A percentile compares a stretch with the other conserved stretches of the same genome.
Conservation (phyloP, 2,113 vertebrate species). For the Stercorarius parasiticus region DNA sequence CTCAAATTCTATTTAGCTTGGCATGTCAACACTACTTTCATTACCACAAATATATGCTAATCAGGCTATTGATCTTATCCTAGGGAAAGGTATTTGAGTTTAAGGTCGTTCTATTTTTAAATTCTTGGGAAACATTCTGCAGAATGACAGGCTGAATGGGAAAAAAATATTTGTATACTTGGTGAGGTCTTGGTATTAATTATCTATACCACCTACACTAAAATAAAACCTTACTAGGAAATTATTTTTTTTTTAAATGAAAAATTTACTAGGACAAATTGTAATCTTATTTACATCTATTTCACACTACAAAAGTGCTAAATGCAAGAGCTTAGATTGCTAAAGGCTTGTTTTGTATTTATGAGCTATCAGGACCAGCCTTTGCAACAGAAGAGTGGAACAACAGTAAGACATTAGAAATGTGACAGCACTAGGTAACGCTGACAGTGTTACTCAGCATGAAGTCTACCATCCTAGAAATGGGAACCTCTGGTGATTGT, state of each 20-base stretch:
- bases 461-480: neutral
- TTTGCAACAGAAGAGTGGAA: neutral
- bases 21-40: neutral
- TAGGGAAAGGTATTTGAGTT: neutral
- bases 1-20: neutral
- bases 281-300: neutral
- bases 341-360: neutral
- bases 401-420: neutral
- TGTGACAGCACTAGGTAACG: neutral
- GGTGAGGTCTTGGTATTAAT: neutral
- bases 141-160: neutral
- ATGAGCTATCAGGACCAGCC: neutral
- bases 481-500: neutral
- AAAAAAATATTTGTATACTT: neutral
- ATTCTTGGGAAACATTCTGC: neutral
- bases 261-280: neutral
- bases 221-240: neutral
- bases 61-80: neutral
- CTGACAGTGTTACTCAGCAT: neutral
- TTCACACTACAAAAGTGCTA: neutral
- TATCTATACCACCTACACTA: neutral
- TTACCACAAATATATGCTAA: neutral
- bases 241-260: neutral
- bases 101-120: neutral
- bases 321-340: neutral